Base-by-base conservation (phyloP, 2,113 vertebrate genomes). In the Ciconia stormi region DNA sequence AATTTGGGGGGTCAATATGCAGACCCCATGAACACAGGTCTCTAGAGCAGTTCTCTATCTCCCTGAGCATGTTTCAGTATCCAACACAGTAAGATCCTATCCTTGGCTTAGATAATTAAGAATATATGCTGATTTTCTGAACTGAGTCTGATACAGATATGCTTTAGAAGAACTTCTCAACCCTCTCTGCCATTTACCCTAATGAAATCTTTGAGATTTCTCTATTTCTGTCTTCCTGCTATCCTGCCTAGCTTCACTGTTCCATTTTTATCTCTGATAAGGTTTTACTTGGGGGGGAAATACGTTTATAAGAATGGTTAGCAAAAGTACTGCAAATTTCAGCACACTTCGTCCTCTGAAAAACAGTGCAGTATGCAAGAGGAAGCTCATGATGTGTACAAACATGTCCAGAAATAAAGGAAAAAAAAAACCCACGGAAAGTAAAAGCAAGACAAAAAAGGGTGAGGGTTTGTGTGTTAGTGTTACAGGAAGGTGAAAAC, bases 401-500 rank as follows among this genome's bases (percentile, higher is more conserved):
- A 62, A 94, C 91, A 88, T 67, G 78, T 58, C 93, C 87, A 90
- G 82, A 91, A 90, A 88, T 47, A 71, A 53, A 81, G 29, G 27
- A 26, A 53, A 42, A 44, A 29, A 88, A 84, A 19, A 1, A 1
- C 2, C 12, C 70, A 53, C 2, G 16, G 92, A 96, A 96, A 95
- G 90, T n/a, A 95, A 94, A 97, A 96, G 65, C 62, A 13, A 94
- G 53, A 23, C 49, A 59, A 76, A 76, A 88, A 79, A 86, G 38
- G 56, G 66, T 6, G 10, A 91, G 58, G 56, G 82, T 73, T 94
- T 42, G 7, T 92, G 84, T 88, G 44, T 59, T 82, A 76, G 36
- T 50, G 73, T 59, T 70, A 47, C 40, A 27, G 82, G 89, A 93
- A 96, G 93, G 93, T 96, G 89, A 81, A 96, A 96, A 95, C 1